Base-by-base conservation (phyloP, 2,888 invertebrate genomes). In the Chrysina gloriosa region DNA sequence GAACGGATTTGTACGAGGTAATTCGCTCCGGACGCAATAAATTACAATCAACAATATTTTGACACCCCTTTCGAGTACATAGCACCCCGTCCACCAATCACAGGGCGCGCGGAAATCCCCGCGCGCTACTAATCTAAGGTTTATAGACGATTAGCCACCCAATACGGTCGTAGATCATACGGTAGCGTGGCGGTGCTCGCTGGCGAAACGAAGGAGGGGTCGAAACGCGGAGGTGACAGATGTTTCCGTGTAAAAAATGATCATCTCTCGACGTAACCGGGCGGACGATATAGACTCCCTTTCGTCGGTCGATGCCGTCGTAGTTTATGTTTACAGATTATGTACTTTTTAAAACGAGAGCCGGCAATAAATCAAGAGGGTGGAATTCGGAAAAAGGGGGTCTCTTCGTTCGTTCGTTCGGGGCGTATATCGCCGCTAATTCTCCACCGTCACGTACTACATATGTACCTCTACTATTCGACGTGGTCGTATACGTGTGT, bases 191-290 rank as follows among this genome's bases (percentile, higher is more conserved):
- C n/a, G n/a, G n/a, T n/a, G n/a, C n/a, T n/a, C n/a, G n/a, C n/a
- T n/a, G n/a, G n/a, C n/a, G n/a, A n/a, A n/a, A n/a, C n/a, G n/a
- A n/a, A n/a, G n/a, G n/a, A n/a, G n/a, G n/a, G n/a, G n/a, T n/a
- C n/a, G n/a, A n/a, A n/a, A n/a, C n/a, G n/a, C n/a, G n/a, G n/a
- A 69, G 72, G 77, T 74, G 78, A 78, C 79, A 80, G 79, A 79
- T 80, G 80, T 79, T 79, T 73, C 74, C 74, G 75, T 73, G 71
- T 77, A 79, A 79, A 80, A 80, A 79, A 79, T 76, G 75, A 78
- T 75, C 45, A 69, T 47, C 61, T 27, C 50, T 27, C 54, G 48
- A 61, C 63, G 23, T 23, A 25, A 9, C 50, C 2, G 11, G 23
- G 7, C 23, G 11, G 34, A 34, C 34, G 7, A 2, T 2, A 1